Conservation (phyloP, 2,888 invertebrate species). For the Cyclophora punctaria region DNA sequence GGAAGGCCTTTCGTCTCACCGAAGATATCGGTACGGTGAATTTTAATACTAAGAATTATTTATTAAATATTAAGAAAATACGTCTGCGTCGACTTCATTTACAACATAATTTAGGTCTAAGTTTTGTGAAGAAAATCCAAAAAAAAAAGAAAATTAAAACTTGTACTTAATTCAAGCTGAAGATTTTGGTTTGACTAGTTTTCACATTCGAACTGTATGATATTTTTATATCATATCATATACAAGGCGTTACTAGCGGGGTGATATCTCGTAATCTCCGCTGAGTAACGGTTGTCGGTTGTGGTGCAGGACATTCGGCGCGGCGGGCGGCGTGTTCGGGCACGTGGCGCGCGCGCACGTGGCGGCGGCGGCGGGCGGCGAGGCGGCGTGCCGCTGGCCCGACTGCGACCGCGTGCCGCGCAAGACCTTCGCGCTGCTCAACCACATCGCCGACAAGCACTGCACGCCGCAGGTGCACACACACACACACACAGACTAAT, state of each 20-base stretch:
- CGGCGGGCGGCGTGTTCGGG: slow-evolving; percentile 86
- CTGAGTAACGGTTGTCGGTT: too few species aligned
- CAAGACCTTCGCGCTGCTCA: slow-evolving; percentile 95
- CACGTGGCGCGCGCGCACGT: slow-evolving; percentile 92
- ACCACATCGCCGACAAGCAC: slow-evolving; percentile 96
- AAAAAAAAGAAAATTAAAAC: too few species aligned
- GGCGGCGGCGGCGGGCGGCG: slow-evolving; percentile 82
- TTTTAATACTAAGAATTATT: too few species aligned
- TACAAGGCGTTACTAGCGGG: too few species aligned
- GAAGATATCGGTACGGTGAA: too few species aligned
- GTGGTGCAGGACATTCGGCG: slow-evolving; percentile 82
- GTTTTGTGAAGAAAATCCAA: too few species aligned
- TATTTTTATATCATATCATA: too few species aligned
- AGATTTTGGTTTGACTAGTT: background rate
- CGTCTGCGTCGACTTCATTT: background rate
- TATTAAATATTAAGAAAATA: too few species aligned
- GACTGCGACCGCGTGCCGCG: slow-evolving; percentile 91
- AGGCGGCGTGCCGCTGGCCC: slow-evolving; percentile 93
- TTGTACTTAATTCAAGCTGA: background rate
- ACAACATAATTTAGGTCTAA: too few species aligned
- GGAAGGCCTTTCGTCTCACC: too few species aligned
- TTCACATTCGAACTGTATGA: background rate
- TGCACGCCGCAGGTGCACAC: slow-evolving; percentile 84
- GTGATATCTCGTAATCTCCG: too few species aligned
- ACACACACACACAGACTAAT: background rate